Evolutionary conservation across 2,888 invertebrate species (phyloP), one percentile per base, ranked within the genome.

Genomic region (Phania funesta): DNA sequence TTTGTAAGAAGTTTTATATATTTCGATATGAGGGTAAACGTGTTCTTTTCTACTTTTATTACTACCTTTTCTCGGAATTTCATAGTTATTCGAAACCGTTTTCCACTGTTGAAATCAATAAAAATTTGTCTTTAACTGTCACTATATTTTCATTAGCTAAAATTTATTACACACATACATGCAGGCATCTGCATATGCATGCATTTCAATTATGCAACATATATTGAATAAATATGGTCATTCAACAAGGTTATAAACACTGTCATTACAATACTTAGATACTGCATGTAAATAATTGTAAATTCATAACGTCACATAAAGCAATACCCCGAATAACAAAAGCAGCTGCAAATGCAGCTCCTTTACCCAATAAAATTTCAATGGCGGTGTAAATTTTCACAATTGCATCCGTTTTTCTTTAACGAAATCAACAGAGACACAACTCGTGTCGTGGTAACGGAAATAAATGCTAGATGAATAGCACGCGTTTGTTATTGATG

Each of bases 161-260:
- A 73, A 56, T 81, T 81, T 60, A 77, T 77, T 67, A 38, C 32
- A 46, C 46, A 64, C 13, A 48, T 8, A 22, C 52, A n/a, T 22
- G 29, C 60, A 58, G 20, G 35, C 67, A 74, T 74, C 60, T 64
- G 60, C 41, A 64, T 71, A 52, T 60, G 20, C 38, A 64, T 54
- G 46, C 41, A 32, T 50, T 26, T 24, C 4, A 24, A 22, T 60
- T 29, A 52, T 32, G 56, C 11, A 54, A 18, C n/a, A 4, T 48
- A 41, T 48, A 58, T 67, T 41, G 11, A 70, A 75, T 70, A 65
- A 56, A 82, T n/a, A n/a, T 75, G 82, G 78, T 82, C 82, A 82
- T 54, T 82, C 78, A 82, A 82, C 82, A 78, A 70, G 70, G 70
- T 65, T 82, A 82, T 82, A 82, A 82, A 82, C 68, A 82, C 78